These are phyloP conservation scores for Archegozetes longisetosus DNA, from an alignment of 1,140 invertebrate species.

Conservation along the genomic window DNA sequence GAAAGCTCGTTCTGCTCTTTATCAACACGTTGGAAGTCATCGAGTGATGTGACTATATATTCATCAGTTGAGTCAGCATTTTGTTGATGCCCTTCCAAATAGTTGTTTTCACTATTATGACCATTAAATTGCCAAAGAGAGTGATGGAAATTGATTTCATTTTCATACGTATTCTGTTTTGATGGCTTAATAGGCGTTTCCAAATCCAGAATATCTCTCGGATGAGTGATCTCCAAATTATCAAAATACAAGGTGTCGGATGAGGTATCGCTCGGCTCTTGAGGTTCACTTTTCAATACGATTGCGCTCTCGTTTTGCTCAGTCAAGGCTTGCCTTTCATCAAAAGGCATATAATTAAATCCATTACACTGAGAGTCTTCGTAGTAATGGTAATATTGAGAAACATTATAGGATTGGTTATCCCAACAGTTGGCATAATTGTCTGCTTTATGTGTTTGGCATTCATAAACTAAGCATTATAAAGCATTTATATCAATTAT, in stretches of 20 bases:
- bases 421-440: too few relatives aligned
- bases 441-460: too few relatives aligned
- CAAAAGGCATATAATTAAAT: too few relatives aligned
- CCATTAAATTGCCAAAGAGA: not conserved
- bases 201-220: constrained; percentile 15
- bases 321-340: too few relatives aligned
- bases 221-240: constrained; percentile 1
- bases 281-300: too few relatives aligned
- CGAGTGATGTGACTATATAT: not conserved
- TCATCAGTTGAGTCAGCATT: not conserved
- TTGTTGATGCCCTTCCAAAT: not conserved
- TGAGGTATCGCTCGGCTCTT: not conserved
- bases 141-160: not conserved
- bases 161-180: not conserved
- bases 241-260: constrained; percentile 37
- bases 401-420: too few relatives aligned
- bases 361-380: too few relatives aligned
- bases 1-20: not conserved
- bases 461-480: too few relatives aligned
- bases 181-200: constrained; percentile 6
- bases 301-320: too few relatives aligned
- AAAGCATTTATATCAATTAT: too few relatives aligned
- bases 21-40: not conserved
- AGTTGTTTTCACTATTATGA: not conserved
- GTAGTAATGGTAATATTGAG: too few relatives aligned